These are phyloP conservation scores for Brachystomella parvula DNA, from an alignment of 1,140 invertebrate genomes.

Conservation along the genomic window DNA sequence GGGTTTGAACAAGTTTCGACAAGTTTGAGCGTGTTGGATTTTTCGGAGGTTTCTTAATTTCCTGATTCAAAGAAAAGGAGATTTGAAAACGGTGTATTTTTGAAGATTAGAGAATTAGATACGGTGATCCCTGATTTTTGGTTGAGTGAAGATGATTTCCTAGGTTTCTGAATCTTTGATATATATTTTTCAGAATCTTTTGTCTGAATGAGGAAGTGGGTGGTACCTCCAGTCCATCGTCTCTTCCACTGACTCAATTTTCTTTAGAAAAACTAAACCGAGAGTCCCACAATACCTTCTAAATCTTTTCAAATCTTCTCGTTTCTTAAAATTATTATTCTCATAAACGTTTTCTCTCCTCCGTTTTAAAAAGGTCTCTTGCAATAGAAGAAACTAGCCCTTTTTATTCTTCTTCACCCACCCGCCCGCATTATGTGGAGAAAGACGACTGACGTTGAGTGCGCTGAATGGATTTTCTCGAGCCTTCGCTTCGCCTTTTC, in stretches of 20 bases:
- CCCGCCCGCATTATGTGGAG: neutral
- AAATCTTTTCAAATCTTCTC: no score
- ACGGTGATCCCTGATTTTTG: constrained; percentile 2
- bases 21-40: neutral
- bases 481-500: no score
- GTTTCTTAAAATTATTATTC: neutral
- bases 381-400: neutral
- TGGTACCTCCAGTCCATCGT: neutral
- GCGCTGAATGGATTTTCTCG: no score
- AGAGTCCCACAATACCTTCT: no score
- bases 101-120: neutral
- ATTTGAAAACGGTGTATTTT: neutral
- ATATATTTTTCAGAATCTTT: no score
- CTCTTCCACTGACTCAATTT: no score
- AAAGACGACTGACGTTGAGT: neutral
- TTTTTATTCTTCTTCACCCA: neutral
- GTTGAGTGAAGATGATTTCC: neutral
- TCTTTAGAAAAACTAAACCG: no score
- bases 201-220: neutral
- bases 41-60: neutral
- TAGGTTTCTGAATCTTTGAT: no score
- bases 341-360: neutral
- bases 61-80: neutral
- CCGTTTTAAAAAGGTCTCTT: neutral
- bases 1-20: no score